These are phyloP conservation scores for Menidia beryllina DNA, from an alignment of 2,113 vertebrate genomes.

Conservation along the genomic window DNA sequence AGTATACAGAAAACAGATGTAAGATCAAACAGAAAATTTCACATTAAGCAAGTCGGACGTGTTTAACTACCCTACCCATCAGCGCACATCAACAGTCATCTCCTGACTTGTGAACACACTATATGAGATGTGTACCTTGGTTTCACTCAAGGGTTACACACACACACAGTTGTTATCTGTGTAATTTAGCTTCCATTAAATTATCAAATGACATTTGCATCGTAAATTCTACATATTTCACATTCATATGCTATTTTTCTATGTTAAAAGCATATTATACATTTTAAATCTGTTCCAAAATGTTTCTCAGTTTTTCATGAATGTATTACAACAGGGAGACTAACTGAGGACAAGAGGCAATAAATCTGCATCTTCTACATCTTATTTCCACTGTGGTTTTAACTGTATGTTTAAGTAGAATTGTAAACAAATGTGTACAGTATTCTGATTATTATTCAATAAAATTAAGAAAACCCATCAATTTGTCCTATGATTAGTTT, in stretches of 20 bases:
- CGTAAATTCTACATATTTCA: constrained; percentile 24
- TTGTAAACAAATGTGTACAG: constrained; percentile 41
- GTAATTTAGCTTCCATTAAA: constrained; percentile 41
- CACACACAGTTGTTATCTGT: constrained; percentile 17
- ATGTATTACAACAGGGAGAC: constrained; percentile 55
- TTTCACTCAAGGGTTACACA: constrained; percentile 22
- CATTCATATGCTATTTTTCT: constrained; percentile 17
- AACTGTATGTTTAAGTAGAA: constrained; percentile 41
- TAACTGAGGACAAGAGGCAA: constrained; percentile 22
- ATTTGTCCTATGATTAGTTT: background rate
- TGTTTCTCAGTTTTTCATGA: constrained; percentile 38
- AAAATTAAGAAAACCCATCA: constrained; percentile 28
- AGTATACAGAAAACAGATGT: constrained; percentile 21
- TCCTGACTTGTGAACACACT: constrained; percentile 8
- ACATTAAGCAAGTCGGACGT: constrained; percentile 6
- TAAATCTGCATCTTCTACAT: constrained; percentile 32
- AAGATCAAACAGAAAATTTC: background rate
- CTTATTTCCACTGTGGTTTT: constrained; percentile 33
- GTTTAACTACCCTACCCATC: constrained; percentile 11
- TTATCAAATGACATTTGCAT: constrained; percentile 26
- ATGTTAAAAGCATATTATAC: constrained; percentile 22
- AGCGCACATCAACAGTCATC: constrained; percentile 11
- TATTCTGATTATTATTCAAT: constrained; percentile 59
- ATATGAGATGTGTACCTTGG: constrained; percentile 64
- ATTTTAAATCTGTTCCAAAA: constrained; percentile 19